phyloP scores from a whole-genome alignment of 2,113 vertebrate species.

The Polyodon spathula region DNA sequence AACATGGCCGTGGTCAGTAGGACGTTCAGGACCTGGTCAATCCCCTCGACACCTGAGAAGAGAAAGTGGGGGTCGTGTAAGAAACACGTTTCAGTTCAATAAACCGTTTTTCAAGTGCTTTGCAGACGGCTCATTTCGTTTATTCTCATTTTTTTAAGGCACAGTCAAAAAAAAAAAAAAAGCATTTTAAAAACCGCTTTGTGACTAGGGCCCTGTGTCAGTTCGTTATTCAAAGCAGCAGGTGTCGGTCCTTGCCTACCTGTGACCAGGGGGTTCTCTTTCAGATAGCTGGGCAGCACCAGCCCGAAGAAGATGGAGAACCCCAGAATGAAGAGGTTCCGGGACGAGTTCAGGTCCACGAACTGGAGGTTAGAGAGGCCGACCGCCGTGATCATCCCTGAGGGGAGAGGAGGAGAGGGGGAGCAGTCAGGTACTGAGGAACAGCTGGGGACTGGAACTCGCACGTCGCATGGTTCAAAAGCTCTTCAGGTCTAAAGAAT shows the following conservation, averaged over 20 bases:
- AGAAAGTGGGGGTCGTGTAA: background rate
- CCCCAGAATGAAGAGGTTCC: conserved; percentile 92
- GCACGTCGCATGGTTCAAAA: no score
- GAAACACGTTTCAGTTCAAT: background rate
- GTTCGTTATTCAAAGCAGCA: background rate
- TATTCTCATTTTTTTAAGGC: no score
- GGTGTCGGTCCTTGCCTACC: conserved; percentile 48
- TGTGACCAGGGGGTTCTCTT: conserved; percentile 85
- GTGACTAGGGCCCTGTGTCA: no score
- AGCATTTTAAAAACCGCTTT: no score
- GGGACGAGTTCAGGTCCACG: conserved; percentile 92
- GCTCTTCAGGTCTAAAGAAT: no score
- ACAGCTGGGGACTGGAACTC: no score
- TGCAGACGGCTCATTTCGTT: no score
- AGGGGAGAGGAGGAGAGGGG: no score
- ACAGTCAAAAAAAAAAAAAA: no score
- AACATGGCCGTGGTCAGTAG: conserved; percentile 98
- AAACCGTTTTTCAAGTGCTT: no score
- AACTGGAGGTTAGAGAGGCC: conserved; percentile 97
- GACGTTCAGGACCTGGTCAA: conserved; percentile 91
- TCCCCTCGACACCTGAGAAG: conserved; percentile 70
- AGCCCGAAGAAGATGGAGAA: conserved; percentile 97
- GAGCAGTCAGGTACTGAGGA: no score
- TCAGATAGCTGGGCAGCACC: conserved; percentile 89
- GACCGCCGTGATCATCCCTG: conserved; percentile 93